Evolutionary conservation across 2,888 invertebrate genomes (phyloP).

Genomic region (Cactoblastis cactorum): DNA sequence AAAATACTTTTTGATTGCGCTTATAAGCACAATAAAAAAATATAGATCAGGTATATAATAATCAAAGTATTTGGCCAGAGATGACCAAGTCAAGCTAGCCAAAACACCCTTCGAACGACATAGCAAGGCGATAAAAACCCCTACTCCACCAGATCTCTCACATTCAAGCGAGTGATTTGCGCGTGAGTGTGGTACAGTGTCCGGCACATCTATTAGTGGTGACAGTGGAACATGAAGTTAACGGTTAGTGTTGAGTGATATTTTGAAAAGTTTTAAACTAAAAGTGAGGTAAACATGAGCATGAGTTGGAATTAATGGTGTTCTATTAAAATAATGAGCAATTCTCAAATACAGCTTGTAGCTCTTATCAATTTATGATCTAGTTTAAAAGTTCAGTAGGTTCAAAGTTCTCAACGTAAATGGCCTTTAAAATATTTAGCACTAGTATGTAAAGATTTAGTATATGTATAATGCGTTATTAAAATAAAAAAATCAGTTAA

Average conservation of each 20-base stretch:
- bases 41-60: too few species aligned
- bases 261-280: neutral
- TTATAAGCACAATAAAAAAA: neutral
- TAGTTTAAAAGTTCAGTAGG: too few species aligned
- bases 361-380: too few species aligned
- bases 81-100: conserved; percentile 16
- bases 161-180: conserved; percentile 17
- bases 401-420: too few species aligned
- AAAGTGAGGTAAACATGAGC: neutral
- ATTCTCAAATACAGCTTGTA: neutral
- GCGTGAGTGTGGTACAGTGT: conserved; percentile 18
- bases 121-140: conserved; percentile 25
- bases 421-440: too few species aligned
- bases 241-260: conserved; percentile 27
- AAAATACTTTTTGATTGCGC: neutral
- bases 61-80: neutral
- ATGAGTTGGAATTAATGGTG: neutral
- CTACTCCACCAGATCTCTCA: conserved; percentile 17
- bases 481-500: too few species aligned
- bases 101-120: conserved; percentile 19
- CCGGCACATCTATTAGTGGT: conserved; percentile 22
- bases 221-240: conserved; percentile 29
- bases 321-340: neutral
- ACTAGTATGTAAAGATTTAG: too few species aligned
- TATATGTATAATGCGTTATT: too few species aligned